A percentile compares a stretch with the other conserved stretches of the same genome.
phyloP scores from a whole-genome alignment of 1,140 invertebrate genomes.

The Augochlora pura region DNA sequence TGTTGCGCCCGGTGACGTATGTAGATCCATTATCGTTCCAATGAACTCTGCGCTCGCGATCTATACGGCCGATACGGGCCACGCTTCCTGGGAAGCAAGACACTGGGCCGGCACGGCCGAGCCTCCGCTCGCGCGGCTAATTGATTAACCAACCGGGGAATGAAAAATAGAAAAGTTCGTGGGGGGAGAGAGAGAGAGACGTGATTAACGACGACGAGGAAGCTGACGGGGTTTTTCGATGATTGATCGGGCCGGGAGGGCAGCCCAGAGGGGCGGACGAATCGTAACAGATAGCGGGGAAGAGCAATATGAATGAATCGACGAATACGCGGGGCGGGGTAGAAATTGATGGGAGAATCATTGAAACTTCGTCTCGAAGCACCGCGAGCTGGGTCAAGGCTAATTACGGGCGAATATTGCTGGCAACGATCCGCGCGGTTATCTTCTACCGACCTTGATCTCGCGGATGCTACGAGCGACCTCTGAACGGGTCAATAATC shows the following conservation, averaged over 20 bases:
- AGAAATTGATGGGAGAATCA: neutral
- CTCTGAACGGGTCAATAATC: too few relatives aligned
- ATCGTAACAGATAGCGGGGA: neutral
- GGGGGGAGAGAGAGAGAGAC: too few relatives aligned
- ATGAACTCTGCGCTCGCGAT: neutral
- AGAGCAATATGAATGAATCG: neutral
- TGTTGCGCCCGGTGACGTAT: neutral
- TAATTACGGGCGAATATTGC: too few relatives aligned
- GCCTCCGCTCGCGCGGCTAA: neutral
- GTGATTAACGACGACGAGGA: neutral
- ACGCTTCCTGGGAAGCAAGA: neutral
- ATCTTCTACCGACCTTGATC: neutral
- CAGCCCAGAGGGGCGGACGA: neutral
- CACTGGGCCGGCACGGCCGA: neutral
- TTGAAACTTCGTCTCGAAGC: too few relatives aligned
- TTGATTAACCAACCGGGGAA: constrained; percentile 1
- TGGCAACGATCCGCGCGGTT: too few relatives aligned
- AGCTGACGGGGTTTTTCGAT: neutral
- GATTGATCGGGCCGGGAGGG: neutral
- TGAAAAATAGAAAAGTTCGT: neutral
- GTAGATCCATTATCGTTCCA: neutral
- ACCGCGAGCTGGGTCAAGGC: too few relatives aligned
- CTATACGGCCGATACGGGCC: neutral
- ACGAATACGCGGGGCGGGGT: neutral
- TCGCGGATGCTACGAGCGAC: neutral